Evolutionary conservation across 2,797 vertebrate species (phyloP), one percentile per base, ranked within the genome.

Genomic region (Anas capensis): DNA sequence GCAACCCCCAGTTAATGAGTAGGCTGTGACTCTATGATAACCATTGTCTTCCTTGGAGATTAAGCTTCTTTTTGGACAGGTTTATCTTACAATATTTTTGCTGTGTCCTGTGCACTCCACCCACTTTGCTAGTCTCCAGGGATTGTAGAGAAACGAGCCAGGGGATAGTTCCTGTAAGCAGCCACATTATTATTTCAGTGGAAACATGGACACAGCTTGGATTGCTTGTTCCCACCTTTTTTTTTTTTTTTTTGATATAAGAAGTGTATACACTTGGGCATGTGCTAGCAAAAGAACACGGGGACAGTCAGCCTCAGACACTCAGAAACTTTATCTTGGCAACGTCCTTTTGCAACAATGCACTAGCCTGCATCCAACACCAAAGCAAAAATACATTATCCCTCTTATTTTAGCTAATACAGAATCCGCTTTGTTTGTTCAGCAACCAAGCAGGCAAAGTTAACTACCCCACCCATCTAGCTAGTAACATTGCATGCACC

Each of bases 61-160:
- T 18, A 85, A 33, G n/a, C 71, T 92, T 26, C n/a, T 78, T 90
- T 87, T 75, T 34, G 78, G 73, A 87, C 64, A 91, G 68, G 75
- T 89, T 95, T 95, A 90, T 90, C 91, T 92, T 69, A 73, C 53
- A 61, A 20, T 34, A 77, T 34, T 97, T 92, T 89, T 92, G 82
- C 79, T 68, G 76, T 57, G 57, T 71, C 93, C 92, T 79, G 66
- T 68, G 79, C 23, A 62, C 88, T 86, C 78, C 76, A 93, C 91
- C 70, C 64, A 83, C 13, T 75, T 16, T 14, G 18, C 6, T 9
- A 13, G 42, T 75, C 65, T 93, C 94, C 62, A 54, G 24, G n/a
- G 93, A 36, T 42, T 38, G 20, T 53, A 24, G 29, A 56, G 38
- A 91, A 71, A 75, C 20, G 44, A 75, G 77, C 33, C 64, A 90